Conservation (phyloP, 2,797 vertebrate genomes). For the Paramormyrops hopkinsi region DNA sequence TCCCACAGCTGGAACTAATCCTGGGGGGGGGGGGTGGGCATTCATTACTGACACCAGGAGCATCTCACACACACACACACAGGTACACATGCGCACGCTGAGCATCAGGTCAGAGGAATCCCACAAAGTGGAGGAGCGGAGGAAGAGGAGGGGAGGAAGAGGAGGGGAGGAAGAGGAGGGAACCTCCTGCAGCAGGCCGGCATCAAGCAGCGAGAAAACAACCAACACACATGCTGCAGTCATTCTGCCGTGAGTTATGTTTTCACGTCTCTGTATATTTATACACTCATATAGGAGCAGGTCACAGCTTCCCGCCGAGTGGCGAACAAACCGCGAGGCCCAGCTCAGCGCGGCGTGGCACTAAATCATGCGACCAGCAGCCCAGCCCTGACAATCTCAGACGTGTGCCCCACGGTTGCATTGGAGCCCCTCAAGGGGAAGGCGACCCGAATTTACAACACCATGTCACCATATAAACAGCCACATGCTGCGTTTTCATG, state of each 20-base stretch:
- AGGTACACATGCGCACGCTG: background rate
- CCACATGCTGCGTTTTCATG: constrained; percentile 49
- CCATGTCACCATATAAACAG: constrained; percentile 60
- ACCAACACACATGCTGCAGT: constrained; percentile 33
- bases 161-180: background rate
- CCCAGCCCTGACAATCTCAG: constrained; percentile 68
- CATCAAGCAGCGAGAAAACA: background rate
- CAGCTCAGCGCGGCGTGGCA: background rate
- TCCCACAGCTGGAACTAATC: background rate
- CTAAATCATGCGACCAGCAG: constrained; percentile 66
- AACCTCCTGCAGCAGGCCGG: background rate
- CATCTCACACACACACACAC: background rate
- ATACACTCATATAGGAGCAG: constrained; percentile 33
- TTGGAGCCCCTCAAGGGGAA: constrained; percentile 48
- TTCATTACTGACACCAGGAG: background rate
- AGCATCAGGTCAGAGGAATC: background rate
- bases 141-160: constrained; percentile 4
- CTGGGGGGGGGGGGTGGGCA: background rate
- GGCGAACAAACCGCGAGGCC: constrained; percentile 21
- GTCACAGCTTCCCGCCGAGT: constrained; percentile 38
- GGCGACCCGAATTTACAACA: constrained; percentile 49
- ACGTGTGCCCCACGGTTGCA: constrained; percentile 58
- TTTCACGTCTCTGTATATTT: constrained; percentile 33
- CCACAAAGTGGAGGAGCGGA: constrained; percentile 1
- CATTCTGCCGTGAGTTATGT: constrained; percentile 29